Conservation (phyloP, 2,113 vertebrate genomes). For the Alexandromys fortis region DNA sequence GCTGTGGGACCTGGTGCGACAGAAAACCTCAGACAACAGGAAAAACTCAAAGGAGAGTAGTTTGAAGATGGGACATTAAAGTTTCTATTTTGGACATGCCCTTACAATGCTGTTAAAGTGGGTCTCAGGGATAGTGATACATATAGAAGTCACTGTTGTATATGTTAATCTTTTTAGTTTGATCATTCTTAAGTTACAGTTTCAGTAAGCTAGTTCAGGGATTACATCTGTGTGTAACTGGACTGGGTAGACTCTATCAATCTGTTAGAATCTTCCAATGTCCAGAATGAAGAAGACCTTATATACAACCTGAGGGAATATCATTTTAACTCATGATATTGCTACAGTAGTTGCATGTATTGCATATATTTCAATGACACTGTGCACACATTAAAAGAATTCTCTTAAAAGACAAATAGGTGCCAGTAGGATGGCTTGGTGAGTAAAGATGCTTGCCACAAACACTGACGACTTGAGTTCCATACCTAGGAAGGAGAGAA, state of each 20-base stretch:
- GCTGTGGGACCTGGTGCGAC: too few relatives aligned
- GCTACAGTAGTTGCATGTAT: not conserved
- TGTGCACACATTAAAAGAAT: not conserved
- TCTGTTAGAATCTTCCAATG: not conserved
- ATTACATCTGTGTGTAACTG: not conserved
- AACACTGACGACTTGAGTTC: not conserved
- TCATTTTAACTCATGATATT: conserved; percentile 1
- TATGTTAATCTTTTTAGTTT: too few relatives aligned
- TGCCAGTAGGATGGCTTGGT: not conserved
- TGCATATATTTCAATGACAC: not conserved
- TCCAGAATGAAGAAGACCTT: not conserved
- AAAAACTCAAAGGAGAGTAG: too few relatives aligned
- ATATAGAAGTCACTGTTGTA: too few relatives aligned
- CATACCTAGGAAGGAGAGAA: not conserved
- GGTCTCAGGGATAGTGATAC: too few relatives aligned
- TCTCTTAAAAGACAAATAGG: not conserved
- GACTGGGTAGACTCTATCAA: not conserved
- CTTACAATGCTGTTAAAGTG: too few relatives aligned
- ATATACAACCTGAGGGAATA: not conserved
- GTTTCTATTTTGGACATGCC: too few relatives aligned
- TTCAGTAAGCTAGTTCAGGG: not conserved
- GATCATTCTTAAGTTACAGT: not conserved
- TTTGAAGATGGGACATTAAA: too few relatives aligned
- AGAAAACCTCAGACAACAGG: too few relatives aligned
- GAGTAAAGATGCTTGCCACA: not conserved